Percentiles rank a stretch among this genome's conserved stretches.
phyloP scores from a whole-genome alignment of 2,797 vertebrate species.

The Danio choprae region DNA sequence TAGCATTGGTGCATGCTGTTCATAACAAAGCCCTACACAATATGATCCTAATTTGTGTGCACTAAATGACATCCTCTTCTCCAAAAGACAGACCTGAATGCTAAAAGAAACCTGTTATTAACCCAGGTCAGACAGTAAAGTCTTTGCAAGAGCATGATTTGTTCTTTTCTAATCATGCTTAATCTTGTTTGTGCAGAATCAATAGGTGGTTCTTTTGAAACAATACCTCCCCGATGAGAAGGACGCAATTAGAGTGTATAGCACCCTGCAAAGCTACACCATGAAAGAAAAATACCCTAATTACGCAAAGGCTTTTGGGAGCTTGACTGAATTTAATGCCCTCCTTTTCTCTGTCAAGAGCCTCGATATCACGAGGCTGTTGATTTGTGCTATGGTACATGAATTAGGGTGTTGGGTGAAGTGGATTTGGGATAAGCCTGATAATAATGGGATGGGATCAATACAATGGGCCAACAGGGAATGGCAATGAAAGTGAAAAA shows the following conservation, averaged over 20 bases:
- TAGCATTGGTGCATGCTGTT: constrained; percentile 10
- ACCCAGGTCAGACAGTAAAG: constrained; percentile 61
- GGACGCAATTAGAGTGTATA: constrained; percentile 64
- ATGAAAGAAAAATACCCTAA: constrained; percentile 55
- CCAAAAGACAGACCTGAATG: constrained; percentile 31
- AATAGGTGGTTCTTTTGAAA: constrained; percentile 69
- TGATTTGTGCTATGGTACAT: constrained; percentile 40
- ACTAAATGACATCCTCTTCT: constrained; percentile 36
- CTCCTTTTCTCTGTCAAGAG: constrained; percentile 34
- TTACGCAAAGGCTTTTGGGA: constrained; percentile 66
- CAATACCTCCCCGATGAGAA: constrained; percentile 68
- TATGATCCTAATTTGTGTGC: constrained; percentile 31
- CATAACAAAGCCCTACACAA: constrained; percentile 15
- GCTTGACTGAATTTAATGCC: constrained; percentile 53
- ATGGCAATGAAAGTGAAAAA: constrained; percentile 75
- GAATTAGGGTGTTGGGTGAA: constrained; percentile 53
- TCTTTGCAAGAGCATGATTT: constrained; percentile 64
- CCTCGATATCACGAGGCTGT: constrained; percentile 21
- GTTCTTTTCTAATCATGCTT: constrained; percentile 76
- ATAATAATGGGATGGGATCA: constrained; percentile 82
- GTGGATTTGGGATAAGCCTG: constrained; percentile 76
- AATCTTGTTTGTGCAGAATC: constrained; percentile 77
- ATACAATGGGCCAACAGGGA: constrained; percentile 75
- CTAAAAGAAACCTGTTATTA: constrained; percentile 58
- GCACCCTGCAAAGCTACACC: constrained; percentile 48